These are phyloP conservation scores for Drepanosiphum platanoidis DNA, from an alignment of 2,888 invertebrate species.

Conservation along the genomic window DNA sequence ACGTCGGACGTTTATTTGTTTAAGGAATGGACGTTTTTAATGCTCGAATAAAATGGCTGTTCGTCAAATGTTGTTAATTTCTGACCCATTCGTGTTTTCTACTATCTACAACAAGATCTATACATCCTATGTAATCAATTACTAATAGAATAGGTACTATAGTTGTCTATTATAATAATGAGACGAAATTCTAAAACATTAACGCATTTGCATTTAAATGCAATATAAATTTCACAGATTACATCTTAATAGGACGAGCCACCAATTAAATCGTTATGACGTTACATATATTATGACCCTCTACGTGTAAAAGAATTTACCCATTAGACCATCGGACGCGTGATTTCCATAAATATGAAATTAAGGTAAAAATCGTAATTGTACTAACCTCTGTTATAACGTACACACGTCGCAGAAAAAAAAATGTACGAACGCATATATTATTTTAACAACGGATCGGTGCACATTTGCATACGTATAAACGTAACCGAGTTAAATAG, in stretches of 20 bases:
- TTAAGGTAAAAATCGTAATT: background rate
- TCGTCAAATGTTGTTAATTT: conserved; percentile 1
- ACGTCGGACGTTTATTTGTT: background rate
- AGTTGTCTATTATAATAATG: conserved; percentile 5
- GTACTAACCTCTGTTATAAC: background rate
- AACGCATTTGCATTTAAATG: background rate
- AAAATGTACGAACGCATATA: background rate
- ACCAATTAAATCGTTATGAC: conserved; percentile 4
- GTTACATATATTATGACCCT: background rate
- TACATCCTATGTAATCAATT: background rate
- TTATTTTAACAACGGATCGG: background rate
- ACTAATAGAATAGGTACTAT: conserved; percentile 8
- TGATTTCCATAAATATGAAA: conserved; percentile 10
- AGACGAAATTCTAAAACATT: background rate
- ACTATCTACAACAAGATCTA: conserved; percentile 14
- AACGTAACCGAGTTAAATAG: background rate
- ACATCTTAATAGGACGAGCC: conserved; percentile 18
- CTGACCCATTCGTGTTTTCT: background rate
- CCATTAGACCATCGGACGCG: too few species aligned
- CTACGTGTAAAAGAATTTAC: background rate
- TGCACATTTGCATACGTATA: background rate
- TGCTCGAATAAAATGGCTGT: background rate
- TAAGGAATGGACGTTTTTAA: background rate
- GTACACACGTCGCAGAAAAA: background rate
- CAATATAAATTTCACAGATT: background rate